Evolutionary conservation across 1,140 invertebrate genomes (phyloP), one percentile per base, ranked within the genome.

Genomic region (Drosophila miranda): DNA sequence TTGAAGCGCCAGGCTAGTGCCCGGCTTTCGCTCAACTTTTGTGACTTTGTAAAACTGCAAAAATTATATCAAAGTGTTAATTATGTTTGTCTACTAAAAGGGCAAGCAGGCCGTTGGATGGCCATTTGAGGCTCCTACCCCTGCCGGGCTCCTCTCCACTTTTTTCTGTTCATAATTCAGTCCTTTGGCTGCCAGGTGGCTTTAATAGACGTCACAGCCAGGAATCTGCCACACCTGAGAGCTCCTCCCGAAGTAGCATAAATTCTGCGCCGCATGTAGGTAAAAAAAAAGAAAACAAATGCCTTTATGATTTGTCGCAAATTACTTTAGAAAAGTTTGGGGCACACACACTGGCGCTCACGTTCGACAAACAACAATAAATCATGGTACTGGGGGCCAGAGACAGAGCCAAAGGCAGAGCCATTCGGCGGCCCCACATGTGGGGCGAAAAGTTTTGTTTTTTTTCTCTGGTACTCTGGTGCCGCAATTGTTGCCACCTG

Each of bases 21-120:
- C 38, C 9, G 13, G n/a, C 50, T 34, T 26, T 30, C 19, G 34
- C 42, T 42, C 7, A 60, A 75, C 62, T 78, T 38, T 83, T 67
- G 52, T 56, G 70, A 75, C 71, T 80, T 80, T 62, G 43, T 46
- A 56, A 78, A 86, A 87, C 77, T 75, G 58, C 60, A 68, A 82
- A 38, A 86, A 82, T 75, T 87, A 75, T 81, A 86, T 87, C 75
- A 87, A 87, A 87, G 82, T 87, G 82, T 87, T 87, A 87, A 87
- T 87, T 87, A 87, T 72, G 82, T 72, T 75, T 52, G 50, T 58
- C 48, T 34, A 73, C 28, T 19, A 8, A 30, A 34, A 42, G 23
- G n/a, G 16, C 26, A 26, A 34, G n/a, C 26, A 26, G 34, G 34
- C 2, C 30, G 34, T 50, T 54, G 60, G 34, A 26, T n/a, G 58